Evolutionary conservation across 2,797 vertebrate genomes (phyloP), one percentile per base, ranked within the genome.

Genomic region (Triplophysa bombifrons): DNA sequence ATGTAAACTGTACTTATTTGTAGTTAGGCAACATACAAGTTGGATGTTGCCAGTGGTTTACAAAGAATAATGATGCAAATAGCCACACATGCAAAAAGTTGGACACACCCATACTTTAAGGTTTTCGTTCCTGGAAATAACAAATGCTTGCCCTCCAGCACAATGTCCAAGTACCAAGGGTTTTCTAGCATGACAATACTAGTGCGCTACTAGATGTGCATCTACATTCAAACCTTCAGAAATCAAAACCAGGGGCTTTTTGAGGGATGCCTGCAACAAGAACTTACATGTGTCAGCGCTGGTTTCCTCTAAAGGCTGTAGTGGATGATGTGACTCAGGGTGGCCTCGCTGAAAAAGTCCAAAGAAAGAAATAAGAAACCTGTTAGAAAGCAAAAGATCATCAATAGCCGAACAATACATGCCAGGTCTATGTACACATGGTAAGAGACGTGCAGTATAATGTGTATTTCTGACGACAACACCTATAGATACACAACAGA

Each of bases 401-500:
- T 25, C 44, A 70, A 38, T 25, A 63, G 9, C 27, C 20, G 4
- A 55, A 41, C 27, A 51, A 66, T 22, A 53, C 6, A 78, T 30
- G 13, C 69, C 76, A 78, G 76, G 58, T 78, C 67, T 71, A 58
- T 65, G 69, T 66, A 48, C 34, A 79, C 61, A 78, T 50, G 41
- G 17, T 46, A 20, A 61, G 7, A 79, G 34, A 61, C 17, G 19
- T 20, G 8, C 34, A 38, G 34, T 8, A 55, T 55, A 13, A 17
- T 48, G 44, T 13, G 3, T n/a, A 65, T 67, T 63, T 44, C 61
- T 12, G 34, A 65, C 46, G 46, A 65, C 68, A 69, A 72, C 77
- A 79, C 77, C 77, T 72, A 30, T 11, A 72, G 17, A 48, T 20
- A 20, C 34, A 79, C 55, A 30, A 78, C 61, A 14, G 5, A n/a